Conservation (phyloP, 53 echinoderm and acorn worm species). For the Arbacia lixula region DNA sequence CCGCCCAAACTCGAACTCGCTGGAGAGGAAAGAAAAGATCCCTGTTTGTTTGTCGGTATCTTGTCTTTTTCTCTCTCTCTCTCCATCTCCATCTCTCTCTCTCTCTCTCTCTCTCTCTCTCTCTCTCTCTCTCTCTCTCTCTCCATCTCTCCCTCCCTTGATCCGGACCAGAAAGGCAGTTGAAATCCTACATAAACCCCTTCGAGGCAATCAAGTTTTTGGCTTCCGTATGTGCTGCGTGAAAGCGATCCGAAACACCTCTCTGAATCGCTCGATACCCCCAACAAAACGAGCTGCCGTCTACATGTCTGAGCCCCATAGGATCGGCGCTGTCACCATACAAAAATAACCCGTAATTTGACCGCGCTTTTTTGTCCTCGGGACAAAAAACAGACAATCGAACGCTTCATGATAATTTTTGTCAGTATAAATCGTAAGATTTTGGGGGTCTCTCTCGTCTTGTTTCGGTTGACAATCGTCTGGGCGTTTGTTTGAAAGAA, state of each 20-base stretch:
- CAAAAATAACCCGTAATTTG: conserved; percentile 38
- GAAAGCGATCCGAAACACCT: conserved; percentile 39
- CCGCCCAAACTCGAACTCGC: conserved; percentile 13
- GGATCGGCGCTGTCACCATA: conserved; percentile 18
- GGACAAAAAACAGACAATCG: conserved; percentile 34
- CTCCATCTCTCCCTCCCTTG: no score
- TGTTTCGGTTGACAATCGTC: conserved; percentile 1
- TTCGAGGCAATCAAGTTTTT: conserved; percentile 36
- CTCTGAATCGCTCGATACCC: conserved; percentile 45
- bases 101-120: not conserved
- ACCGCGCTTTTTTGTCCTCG: conserved; percentile 44
- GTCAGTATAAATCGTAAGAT: conserved; percentile 36
- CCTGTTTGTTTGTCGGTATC: not conserved
- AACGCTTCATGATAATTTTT: conserved; percentile 44
- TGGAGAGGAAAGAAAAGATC: conserved; percentile 6
- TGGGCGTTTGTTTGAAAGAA: conserved; percentile 28
- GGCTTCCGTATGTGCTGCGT: conserved; percentile 34
- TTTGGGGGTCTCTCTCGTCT: not conserved
- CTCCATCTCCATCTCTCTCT: no score
- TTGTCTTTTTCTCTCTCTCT: not conserved
- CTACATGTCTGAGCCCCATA: conserved; percentile 48
- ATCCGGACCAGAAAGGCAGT: no score
- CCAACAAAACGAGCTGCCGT: conserved; percentile 37
- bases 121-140: not conserved
- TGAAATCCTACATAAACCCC: conserved; percentile 29